Evolutionary conservation across 2,797 vertebrate species (phyloP), one percentile per base, ranked within the genome.

Genomic region (Phataginus tetradactyla): DNA sequence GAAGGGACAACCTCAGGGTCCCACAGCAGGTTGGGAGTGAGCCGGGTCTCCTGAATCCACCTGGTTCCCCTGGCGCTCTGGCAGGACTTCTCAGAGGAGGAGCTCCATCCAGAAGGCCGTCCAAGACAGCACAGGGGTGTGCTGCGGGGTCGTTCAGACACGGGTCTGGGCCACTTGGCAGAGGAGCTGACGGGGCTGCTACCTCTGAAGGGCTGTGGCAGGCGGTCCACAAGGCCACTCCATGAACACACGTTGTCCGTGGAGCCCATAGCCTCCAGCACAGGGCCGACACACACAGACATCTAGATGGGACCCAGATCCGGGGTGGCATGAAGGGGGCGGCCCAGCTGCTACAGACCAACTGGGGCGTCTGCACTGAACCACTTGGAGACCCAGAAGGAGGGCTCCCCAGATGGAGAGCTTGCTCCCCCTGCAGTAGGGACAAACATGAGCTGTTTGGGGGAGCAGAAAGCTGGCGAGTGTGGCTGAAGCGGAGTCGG

Each of bases 401-500:
- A 18, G 9, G 83, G 74, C 91, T 79, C 25, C 32, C 72, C 51
- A 18, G 18, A 8, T 1, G 0, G 29, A 29, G 69, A 25, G 11
- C n/a, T 27, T 34, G 32, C 3, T 29, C 13, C 23, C 71, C 3
- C 10, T 1, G 32, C 12, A 3, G 13, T 4, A 45, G 45, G 61
- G 34, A 12, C 0, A 4, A 29, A 20, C 29, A 0, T 13, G 93
- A 39, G 59, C 71, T 6, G 14, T 84, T 5, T 34, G 23, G 6
- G 37, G 75, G 88, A 45, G 45, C 71, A 64, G 72, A 20, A n/a
- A 15, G 37, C 45, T 32, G 34, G 15, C 11, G 15, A 13, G 53
- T 5, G 0, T 1, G 6, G 45, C n/a, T 1, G 39, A 25, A 64
- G 13, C 17, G 20, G 90, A 23, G 27, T 12, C 0, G 18, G 37